phyloP scores from a whole-genome alignment of 2,113 vertebrate genomes.

The Columba janthina region DNA sequence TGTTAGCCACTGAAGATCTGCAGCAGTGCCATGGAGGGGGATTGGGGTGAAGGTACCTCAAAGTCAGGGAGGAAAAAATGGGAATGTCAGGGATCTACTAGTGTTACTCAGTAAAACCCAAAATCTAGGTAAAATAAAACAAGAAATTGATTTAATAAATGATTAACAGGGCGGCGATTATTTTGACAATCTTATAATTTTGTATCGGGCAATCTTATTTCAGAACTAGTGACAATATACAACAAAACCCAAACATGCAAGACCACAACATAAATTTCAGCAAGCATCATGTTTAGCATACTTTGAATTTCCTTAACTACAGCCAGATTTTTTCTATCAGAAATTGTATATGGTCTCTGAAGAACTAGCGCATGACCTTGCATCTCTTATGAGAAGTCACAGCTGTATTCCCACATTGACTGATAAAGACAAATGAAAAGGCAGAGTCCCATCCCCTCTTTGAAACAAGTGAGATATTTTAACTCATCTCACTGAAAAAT shows the following conservation, averaged over 20 bases:
- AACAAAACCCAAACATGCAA: not conserved
- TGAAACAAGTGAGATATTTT: conserved; percentile 16
- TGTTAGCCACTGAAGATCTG: not conserved
- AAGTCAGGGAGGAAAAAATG: not conserved
- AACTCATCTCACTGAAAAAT: conserved; percentile 14
- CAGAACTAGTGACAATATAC: not conserved
- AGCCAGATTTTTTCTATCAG: conserved; percentile 60
- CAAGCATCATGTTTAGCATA: conserved; percentile 37
- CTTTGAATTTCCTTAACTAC: conserved; percentile 48
- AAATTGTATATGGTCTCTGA: conserved; percentile 63
- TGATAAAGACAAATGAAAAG: conserved; percentile 64
- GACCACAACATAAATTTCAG: conserved; percentile 14
- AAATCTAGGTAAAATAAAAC: not conserved
- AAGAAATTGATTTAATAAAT: not conserved
- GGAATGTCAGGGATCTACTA: not conserved
- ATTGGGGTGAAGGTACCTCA: not conserved
- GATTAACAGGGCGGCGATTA: not conserved
- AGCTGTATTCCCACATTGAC: conserved; percentile 69
- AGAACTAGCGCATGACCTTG: conserved; percentile 59
- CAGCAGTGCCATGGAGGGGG: not conserved
- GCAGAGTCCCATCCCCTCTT: not conserved
- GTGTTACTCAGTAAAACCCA: not conserved
- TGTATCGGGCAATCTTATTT: not conserved
- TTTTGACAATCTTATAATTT: not conserved
- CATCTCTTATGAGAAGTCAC: conserved; percentile 63